Evolutionary conservation across 2,113 vertebrate species (phyloP), one percentile per base, ranked within the genome.

Genomic region (Poeciliopsis retropinna): DNA sequence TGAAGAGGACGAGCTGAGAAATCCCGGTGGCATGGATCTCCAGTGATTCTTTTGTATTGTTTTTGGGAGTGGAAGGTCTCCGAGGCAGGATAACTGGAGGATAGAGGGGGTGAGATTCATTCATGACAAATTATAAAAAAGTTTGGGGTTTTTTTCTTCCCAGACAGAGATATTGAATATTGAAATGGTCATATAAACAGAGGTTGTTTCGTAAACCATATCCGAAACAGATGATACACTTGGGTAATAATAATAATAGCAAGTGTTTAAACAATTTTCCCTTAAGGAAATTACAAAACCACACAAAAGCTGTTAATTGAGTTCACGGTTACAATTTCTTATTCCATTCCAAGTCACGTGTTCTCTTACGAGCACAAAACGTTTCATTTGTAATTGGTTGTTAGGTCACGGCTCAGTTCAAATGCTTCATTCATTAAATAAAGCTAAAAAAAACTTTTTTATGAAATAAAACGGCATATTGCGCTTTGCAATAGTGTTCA

Each of bases 371-470:
- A 17, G 17, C 10, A 31, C 10, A 31, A 68, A 72, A 67, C 30
- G 64, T 63, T 62, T 28, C 37, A 13, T 28, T 37, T 72, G 57
- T 64, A 44, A 73, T 64, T 62, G 47, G 67, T 30, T 14, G 32
- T 32, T 37, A 27, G 17, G 61, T 22, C 31, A 41, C 67, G 30
- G 54, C 61, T 28, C 66, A 39, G 66, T 75, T 85, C 41, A 89
- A 86, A 81, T 72, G 62, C 75, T 75, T 73, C 82, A 84, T 90
- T 91, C 82, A 89, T 44, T 32, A 32, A n/a, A 72, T 31, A 29
- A 63, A 60, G 60, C 60, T 89, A 30, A 85, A 44, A 44, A 19
- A 60, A 29, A 4, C 15, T 27, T 25, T 25, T 28, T 17, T 14
- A 41, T 14, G 14, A 9, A 64, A 19, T 47, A 47, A 47, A 47